These are phyloP conservation scores for Bagarius yarrelli DNA, from an alignment of 2,113 vertebrate species.

Conservation along the genomic window DNA sequence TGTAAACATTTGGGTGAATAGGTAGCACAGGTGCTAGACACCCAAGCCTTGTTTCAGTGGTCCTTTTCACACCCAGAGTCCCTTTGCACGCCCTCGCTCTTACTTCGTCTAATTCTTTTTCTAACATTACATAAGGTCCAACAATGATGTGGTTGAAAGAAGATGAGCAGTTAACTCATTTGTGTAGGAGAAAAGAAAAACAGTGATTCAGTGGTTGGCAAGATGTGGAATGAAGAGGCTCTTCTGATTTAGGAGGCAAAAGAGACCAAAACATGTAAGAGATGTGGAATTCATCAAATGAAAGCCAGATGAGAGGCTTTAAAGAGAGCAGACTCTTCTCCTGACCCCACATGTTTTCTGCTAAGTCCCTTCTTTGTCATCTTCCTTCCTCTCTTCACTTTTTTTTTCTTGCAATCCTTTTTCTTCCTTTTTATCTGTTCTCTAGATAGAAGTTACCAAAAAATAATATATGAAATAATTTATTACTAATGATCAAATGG, in stretches of 20 bases:
- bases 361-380: conserved; percentile 52
- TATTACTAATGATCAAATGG: neutral
- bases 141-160: neutral
- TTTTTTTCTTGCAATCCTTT: neutral
- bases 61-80: conserved; percentile 70
- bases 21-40: conserved; percentile 75
- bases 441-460: conserved; percentile 18
- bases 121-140: conserved; percentile 16
- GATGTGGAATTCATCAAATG: conserved; percentile 74
- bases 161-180: neutral
- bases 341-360: conserved; percentile 66
- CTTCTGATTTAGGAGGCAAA: conserved; percentile 60
- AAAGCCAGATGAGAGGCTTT: conserved; percentile 74
- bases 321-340: conserved; percentile 62
- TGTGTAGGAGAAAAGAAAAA: conserved; percentile 30
- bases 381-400: conserved; percentile 44
- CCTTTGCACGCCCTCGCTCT: conserved; percentile 35
- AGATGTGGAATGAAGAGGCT: conserved; percentile 37
- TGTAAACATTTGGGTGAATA: conserved; percentile 80
- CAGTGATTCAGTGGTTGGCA: conserved; percentile 22
- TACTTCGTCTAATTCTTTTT: conserved; percentile 25
- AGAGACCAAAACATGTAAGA: conserved; percentile 69
- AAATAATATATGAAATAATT: neutral
- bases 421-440: conserved; percentile 36
- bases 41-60: conserved; percentile 67